Evolutionary conservation across 64 coral and sea anemone genomes (phyloP), one percentile per base, ranked within the genome.

Genomic region (Porites lutea): DNA sequence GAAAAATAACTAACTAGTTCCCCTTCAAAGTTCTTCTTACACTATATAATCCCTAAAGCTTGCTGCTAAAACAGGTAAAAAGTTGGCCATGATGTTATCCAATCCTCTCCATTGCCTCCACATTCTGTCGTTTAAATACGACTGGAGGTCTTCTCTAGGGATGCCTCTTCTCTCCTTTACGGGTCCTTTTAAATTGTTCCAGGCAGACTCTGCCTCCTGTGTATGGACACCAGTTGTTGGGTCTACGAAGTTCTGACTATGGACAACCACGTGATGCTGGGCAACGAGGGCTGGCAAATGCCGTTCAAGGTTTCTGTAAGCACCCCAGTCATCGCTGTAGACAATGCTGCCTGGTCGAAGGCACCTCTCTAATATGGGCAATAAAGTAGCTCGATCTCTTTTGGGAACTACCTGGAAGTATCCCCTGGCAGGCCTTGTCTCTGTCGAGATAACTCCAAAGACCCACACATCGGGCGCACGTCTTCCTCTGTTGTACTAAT

Each of bases 401-500:
- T 52, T 75, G 15, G 46, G 20, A 10, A 79, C 88, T 13, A 90
- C 88, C n/a, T 65, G 13, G 22, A 19, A 90, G 48, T 79, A 90
- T 1, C 88, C 88, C 45, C 60, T 21, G 49, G 74, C 54, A 21
- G 76, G 77, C 53, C 8, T 13, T 22, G 45, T 48, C 20, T 80
- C 76, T 5, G 74, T 63, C 14, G 53, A 66, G 13, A 90, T 20
- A 0, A 90, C 53, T 1, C 77, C 88, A 81, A 90, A 90, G 13
- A 90, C 88, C 88, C 88, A 90, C 12, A 67, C 22, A 5, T 90
- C 61, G n/a, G 47, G 2, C 13, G 21, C 53, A 11, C 74, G 19
- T 79, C 88, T 78, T 80, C 88, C 76, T 66, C 88, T 90, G 46
- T 90, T 79, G 21, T 69, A 79, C 88, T 90, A 51, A 65, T 37